These are phyloP conservation scores for Gila orcuttii DNA, from an alignment of 2,113 vertebrate species.

Conservation along the genomic window DNA sequence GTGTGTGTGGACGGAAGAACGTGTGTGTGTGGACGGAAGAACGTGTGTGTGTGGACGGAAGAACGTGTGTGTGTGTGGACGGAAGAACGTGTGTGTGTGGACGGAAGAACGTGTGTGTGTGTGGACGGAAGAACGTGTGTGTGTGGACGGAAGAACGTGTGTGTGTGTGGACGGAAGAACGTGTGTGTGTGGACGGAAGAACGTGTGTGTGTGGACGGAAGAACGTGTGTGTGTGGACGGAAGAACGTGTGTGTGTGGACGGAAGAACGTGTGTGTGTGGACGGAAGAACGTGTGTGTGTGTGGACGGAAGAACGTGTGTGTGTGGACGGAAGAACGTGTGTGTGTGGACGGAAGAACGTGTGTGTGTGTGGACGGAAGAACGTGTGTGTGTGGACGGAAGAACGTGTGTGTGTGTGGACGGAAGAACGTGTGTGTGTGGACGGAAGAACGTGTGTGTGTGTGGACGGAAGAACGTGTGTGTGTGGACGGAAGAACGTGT, in stretches of 20 bases:
- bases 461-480: not conserved
- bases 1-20: not conserved
- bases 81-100: not conserved
- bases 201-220: not conserved
- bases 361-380: not conserved
- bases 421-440: not conserved
- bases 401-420: not conserved
- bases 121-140: not conserved
- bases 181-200: not conserved
- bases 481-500: not conserved
- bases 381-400: not conserved
- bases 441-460: not conserved
- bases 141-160: not conserved
- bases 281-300: not conserved
- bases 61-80: not conserved
- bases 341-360: not conserved
- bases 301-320: not conserved
- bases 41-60: not conserved
- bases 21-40: not conserved
- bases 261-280: not conserved
- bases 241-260: not conserved
- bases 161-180: not conserved
- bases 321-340: not conserved
- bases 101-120: not conserved
- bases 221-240: not conserved